Base-by-base conservation (phyloP, 2,113 vertebrate species). In the Atractosteus spatula region DNA sequence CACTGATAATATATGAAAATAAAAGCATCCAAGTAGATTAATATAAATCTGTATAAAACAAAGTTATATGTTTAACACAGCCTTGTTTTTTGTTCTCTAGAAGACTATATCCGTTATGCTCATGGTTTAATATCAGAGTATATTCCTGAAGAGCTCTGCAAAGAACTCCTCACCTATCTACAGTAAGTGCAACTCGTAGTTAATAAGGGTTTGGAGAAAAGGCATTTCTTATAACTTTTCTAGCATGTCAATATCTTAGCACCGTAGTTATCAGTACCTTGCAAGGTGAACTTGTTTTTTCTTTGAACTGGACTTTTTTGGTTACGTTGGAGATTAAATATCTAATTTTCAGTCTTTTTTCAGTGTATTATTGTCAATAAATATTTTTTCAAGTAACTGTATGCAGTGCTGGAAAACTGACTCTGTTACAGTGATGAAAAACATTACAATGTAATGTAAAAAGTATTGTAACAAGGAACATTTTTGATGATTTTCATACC, bases 101-200 rank as follows among this genome's bases (percentile, higher is more conserved):
- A 94, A 82, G 95, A 97, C 74, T 97, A 93, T 62, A 17, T 96
- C 8, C 83, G 90, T 3, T 99, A 98, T 55, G 95, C 96, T 62
- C 94, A 99, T 73, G 96, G 97, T 44, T 89, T 99, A 73, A 85
- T 99, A 84, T 97, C 97, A 1, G 96, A 97, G 74, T 98, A 99
- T 79, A 88, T 99, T 86, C 82, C 87, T 76, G 92, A 93, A 83
- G 94, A 96, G 71, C 80, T 97, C 78, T 96, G 94, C 86, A 89
- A 88, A 77, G 91, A 91, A n/a, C 87, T 99, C 51, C 87, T 91
- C 69, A 89, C 88, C 69, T 89, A 92, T 79, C 83, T 99, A 81
- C 82, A 92, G 97, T 98, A 87, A 87, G 95, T 92, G 68, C 63
- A 76, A 47, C 57, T 7, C 41, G n/a, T 56, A 69, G 7, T 68